A percentile compares a stretch with the other conserved stretches of the same genome.
Evolutionary conservation across 2,797 vertebrate genomes (phyloP).

Genomic region (Cyclura pinguis): DNA sequence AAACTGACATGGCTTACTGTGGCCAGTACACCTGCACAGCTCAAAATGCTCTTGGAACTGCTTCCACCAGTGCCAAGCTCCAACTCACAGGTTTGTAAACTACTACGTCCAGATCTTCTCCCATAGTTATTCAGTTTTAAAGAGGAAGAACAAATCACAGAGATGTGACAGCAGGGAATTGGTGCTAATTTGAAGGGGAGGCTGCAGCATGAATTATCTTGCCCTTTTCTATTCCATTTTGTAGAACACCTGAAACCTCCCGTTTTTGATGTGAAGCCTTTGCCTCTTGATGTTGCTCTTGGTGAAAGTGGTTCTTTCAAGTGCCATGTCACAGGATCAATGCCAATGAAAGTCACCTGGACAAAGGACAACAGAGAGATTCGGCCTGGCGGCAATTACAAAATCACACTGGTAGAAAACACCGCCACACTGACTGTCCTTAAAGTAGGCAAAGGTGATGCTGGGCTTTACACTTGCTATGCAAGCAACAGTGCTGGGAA

Average conservation of each 20-base stretch:
- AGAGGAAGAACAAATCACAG: background rate
- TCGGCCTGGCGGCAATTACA: conserved; percentile 90
- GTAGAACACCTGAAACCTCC: conserved; percentile 93
- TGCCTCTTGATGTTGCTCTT: conserved; percentile 87
- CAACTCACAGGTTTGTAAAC: conserved; percentile 89
- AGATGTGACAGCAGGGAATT: background rate
- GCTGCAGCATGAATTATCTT: conserved; percentile 57
- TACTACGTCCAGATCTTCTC: background rate
- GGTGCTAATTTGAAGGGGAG: background rate
- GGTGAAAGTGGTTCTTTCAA: conserved; percentile 90
- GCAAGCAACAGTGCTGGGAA: conserved; percentile 91
- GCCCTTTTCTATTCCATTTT: conserved; percentile 66
- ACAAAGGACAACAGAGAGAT: conserved; percentile 90
- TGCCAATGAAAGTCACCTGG: conserved; percentile 93
- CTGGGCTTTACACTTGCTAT: conserved; percentile 91
- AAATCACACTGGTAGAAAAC: conserved; percentile 91
- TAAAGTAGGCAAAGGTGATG: conserved; percentile 88
- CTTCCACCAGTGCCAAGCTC: conserved; percentile 93
- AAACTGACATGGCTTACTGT: conserved; percentile 83
- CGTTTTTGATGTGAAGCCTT: conserved; percentile 90
- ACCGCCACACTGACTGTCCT: conserved; percentile 87
- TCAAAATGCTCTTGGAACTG: conserved; percentile 90
- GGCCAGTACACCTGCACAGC: conserved; percentile 94
- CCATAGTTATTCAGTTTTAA: background rate
- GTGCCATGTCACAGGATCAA: conserved; percentile 91